Base-by-base conservation (phyloP, 2,888 invertebrate species). In the Philereme transversata region DNA sequence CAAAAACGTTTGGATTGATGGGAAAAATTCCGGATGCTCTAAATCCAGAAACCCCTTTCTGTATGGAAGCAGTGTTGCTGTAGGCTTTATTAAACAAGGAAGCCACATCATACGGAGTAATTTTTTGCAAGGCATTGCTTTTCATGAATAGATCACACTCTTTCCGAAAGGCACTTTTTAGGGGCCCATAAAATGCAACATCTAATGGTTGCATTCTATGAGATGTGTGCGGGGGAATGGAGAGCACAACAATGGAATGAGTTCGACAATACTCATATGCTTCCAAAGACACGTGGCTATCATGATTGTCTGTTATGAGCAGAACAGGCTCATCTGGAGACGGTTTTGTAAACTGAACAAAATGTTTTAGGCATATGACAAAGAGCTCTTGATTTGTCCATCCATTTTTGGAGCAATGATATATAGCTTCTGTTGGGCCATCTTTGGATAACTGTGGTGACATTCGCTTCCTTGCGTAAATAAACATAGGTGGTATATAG, bases 401-500 rank as follows among this genome's bases (percentile, higher is more conserved):
- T 4, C 73, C 74, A 40, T 70, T 74, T 6, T 76, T 67, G 8
- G 75, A 77, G 45, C 72, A 74, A 64, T 67, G 73, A 57, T 76
- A 76, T 36, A 87, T 64, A 6, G 84, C 76, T 41, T 79, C 78
- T 62, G 75, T 57, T 66, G 84, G 84, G 10, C 87, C 86, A 76
- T 81, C 83, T 54, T 79, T 80, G 64, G 84, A 77, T 6, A 89
- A 73, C 0, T 65, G 61, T 7, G 81, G 79, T 48, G 78, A 79
- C 81, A 85, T 73, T 59, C 83, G 80, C 65, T 87, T 80, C 33
- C 86, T 57, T 0, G 86, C 85, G 60, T 81, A 90, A 51, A 90
- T 87, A 69, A 89, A 87, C 85, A 90, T 85, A 4, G 87, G 88
- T 5, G 88, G 87, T 36, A 90, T 73, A 66, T 70, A 88, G 8